Conservation (phyloP, 2,113 vertebrate species). For the Poecile atricapillus region DNA sequence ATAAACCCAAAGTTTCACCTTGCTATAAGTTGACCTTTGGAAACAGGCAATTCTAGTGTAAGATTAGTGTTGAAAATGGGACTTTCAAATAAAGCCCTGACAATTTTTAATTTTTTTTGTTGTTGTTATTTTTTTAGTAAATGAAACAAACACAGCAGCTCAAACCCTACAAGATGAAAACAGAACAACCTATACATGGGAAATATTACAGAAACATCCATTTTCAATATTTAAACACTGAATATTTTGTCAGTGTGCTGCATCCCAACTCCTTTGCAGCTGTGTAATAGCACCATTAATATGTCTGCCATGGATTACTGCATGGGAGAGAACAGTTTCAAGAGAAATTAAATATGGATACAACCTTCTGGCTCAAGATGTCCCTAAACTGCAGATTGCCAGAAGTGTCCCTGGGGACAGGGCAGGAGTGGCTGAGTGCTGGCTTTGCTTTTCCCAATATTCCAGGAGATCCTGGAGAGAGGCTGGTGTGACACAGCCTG, state of each 20-base stretch:
- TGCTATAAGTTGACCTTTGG: background rate
- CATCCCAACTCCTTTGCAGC: background rate
- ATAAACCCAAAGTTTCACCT: background rate
- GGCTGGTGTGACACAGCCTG: background rate
- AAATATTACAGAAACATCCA: background rate
- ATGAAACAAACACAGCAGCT: background rate
- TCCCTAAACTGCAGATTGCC: conserved; percentile 30
- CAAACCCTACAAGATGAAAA: background rate
- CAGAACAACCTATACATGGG: background rate
- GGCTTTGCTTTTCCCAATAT: background rate
- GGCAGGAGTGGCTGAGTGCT: background rate
- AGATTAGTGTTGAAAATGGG: background rate
- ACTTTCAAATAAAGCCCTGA: background rate
- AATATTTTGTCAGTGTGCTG: background rate
- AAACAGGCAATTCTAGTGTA: background rate
- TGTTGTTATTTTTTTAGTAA: background rate
- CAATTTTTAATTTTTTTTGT: background rate
- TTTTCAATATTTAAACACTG: background rate
- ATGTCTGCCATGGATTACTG: background rate
- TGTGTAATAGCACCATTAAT: background rate
- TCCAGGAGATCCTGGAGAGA: background rate
- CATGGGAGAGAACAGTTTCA: background rate
- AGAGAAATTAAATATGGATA: conserved; percentile 32
- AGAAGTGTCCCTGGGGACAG: background rate
- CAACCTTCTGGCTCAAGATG: conserved; percentile 31